Conservation (phyloP, 2,113 vertebrate species). For the Abramis brama region DNA sequence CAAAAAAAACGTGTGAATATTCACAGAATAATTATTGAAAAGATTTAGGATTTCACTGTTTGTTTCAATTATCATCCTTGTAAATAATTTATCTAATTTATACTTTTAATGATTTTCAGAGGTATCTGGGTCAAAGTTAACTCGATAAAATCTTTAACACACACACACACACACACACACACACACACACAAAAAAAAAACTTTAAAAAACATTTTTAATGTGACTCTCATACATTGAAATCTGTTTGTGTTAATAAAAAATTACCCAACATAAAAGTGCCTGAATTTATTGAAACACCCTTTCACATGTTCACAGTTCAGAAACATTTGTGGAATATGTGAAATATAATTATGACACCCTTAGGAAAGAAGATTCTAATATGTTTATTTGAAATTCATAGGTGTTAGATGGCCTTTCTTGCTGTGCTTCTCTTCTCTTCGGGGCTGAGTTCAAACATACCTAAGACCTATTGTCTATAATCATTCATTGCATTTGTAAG, state of each 20-base stretch:
- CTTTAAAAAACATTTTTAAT: too few species aligned
- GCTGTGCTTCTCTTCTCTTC: slow-evolving; percentile 4
- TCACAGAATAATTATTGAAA: too few species aligned
- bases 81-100: too few species aligned
- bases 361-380: background rate
- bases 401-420: background rate
- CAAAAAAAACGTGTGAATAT: too few species aligned
- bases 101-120: too few species aligned
- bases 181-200: too few species aligned
- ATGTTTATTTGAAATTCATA: background rate
- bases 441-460: slow-evolving; percentile 19
- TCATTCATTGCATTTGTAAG: slow-evolving; percentile 35
- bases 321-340: slow-evolving; percentile 31
- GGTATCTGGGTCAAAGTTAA: too few species aligned
- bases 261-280: background rate
- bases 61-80: too few species aligned
- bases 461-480: slow-evolving; percentile 31
- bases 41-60: too few species aligned
- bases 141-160: too few species aligned
- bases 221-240: background rate
- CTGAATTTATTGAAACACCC: background rate
- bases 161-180: too few species aligned
- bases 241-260: background rate
- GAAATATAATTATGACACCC: background rate
- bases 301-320: background rate